These are phyloP conservation scores for Eulemur macaco DNA, from an alignment of 2,113 vertebrate genomes.

Conservation along the genomic window DNA sequence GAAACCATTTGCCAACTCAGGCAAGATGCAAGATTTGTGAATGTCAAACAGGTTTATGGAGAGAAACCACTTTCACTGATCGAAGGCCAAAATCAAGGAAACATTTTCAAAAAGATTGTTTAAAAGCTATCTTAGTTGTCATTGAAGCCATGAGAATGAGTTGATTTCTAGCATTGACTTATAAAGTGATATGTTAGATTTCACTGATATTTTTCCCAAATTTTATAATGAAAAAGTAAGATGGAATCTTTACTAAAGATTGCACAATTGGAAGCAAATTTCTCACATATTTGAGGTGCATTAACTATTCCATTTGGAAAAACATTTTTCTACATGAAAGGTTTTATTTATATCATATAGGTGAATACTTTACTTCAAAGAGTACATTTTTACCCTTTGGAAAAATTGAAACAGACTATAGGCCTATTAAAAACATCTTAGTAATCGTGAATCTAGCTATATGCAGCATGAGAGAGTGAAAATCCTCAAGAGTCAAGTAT, in stretches of 20 bases:
- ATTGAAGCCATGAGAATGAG: not conserved
- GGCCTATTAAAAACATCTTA: constrained; percentile 57
- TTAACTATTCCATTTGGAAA: constrained; percentile 56
- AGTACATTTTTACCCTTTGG: constrained; percentile 10
- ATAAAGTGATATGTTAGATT: constrained; percentile 6
- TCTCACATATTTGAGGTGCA: constrained; percentile 45
- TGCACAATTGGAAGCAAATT: constrained; percentile 30
- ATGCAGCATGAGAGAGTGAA: not conserved
- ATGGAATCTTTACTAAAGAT: not conserved
- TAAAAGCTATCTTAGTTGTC: not conserved
- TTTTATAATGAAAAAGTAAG: constrained; percentile 42
- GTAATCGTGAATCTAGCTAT: constrained; percentile 18
- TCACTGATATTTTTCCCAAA: not conserved
- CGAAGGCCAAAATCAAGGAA: not conserved
- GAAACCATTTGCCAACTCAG: not conserved
- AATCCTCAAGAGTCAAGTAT: constrained; percentile 22
- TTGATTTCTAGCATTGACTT: not conserved
- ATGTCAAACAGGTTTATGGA: not conserved
- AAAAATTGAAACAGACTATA: constrained; percentile 49
- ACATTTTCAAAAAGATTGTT: not conserved
- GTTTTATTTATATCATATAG: constrained; percentile 52
- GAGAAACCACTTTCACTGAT: constrained; percentile 21
- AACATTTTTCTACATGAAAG: constrained; percentile 47
- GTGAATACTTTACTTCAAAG: constrained; percentile 64
- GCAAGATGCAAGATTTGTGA: constrained; percentile 1